Base-by-base conservation (phyloP, 2,797 vertebrate genomes). In the Phalloptychus januarius region DNA sequence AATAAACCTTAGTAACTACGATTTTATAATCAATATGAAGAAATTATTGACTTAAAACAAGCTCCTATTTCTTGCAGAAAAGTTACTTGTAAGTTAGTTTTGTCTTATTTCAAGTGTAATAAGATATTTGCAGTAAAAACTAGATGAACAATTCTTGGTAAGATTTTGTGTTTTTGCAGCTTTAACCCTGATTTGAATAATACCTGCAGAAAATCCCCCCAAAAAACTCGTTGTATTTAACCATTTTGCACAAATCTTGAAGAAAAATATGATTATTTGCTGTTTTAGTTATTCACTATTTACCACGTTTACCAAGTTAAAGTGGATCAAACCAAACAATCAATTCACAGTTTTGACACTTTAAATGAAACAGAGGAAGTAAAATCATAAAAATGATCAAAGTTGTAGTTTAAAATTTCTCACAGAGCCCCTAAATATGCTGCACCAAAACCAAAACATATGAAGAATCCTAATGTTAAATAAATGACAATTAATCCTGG, bases 401-500 rank as follows among this genome's bases (percentile, higher is more conserved):
- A 61, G 78, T 61, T 38, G 45, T 25, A 1, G 33, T 36, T 79
- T 85, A 74, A 74, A 79, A 77, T 70, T 77, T 36, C 20, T 87
- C 5, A 78, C 82, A 76, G 71, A 75, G 69, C 67, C 79, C 33
- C 33, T 5, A 45, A 74, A 69, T 33, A 72, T 42, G 38, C 42
- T 71, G 38, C 7, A 72, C 8, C 72, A 50, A 7, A 50, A 48
- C 79, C 82, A 50, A 88, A 88, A 85, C 78, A 86, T 86, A 92
- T 89, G 85, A 88, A 89, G 74, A 84, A 87, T 87, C 79, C 84
- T 83, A 83, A 84, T 85, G 83, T 89, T 38, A 81, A 81, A 88
- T 76, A 86, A 85, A 89, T 25, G 42, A 80, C 77, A 88, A 91
- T 88, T 92, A 89, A 91, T 91, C 83, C 79, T 74, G 73, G 81